These are phyloP conservation scores for Orgyia antiqua DNA, from an alignment of 2,888 invertebrate genomes.

Conservation along the genomic window DNA sequence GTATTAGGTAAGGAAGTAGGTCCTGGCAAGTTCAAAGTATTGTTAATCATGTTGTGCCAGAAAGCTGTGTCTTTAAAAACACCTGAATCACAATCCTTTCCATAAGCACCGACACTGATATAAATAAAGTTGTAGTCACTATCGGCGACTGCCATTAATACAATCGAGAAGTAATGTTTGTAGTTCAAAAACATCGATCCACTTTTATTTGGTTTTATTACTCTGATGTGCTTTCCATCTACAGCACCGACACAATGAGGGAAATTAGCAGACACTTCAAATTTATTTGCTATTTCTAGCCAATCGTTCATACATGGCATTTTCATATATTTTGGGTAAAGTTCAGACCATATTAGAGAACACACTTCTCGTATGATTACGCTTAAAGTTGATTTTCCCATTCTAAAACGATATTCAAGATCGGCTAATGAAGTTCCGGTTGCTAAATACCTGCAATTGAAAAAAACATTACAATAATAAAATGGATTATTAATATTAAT, in stretches of 20 bases:
- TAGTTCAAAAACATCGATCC: constrained; percentile 16
- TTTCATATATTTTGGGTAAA: not conserved
- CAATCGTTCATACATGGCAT: not conserved
- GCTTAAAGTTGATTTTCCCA: not conserved
- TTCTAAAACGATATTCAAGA: not conserved
- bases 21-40: not conserved
- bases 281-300: constrained; percentile 4
- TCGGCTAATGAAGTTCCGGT: not conserved
- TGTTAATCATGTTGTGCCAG: constrained; percentile 1
- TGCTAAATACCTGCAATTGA: not conserved
- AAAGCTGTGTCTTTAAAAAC: constrained; percentile 9
- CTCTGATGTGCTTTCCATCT: constrained; percentile 5
- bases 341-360: not conserved
- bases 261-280: constrained; percentile 5
- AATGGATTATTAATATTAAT: constrained; percentile 5
- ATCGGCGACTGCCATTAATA: constrained; percentile 15
- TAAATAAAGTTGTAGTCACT: constrained; percentile 6
- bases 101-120: constrained; percentile 11
- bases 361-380: not conserved
- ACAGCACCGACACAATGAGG: constrained; percentile 4
- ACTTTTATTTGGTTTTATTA: constrained; percentile 9
- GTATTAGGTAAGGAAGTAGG: not conserved
- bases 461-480: constrained; percentile 2
- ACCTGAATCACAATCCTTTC: constrained; percentile 10
- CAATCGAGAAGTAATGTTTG: constrained; percentile 14